A percentile compares a stretch with the other conserved stretches of the same genome.
Evolutionary conservation across 2,797 vertebrate genomes (phyloP).

Genomic region (Morelia viridis): DNA sequence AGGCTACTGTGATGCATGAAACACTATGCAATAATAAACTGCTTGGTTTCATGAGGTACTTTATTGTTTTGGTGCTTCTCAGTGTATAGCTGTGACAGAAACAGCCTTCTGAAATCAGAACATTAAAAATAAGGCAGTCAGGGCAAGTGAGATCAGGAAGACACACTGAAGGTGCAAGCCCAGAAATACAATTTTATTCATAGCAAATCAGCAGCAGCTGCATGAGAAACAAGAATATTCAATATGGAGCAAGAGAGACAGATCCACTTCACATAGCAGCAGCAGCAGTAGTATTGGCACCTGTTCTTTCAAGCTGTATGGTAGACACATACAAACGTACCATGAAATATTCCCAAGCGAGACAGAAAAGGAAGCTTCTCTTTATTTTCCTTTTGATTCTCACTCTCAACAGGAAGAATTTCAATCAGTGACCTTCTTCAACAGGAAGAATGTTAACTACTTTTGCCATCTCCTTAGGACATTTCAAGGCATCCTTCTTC

Average conservation of each 20-base stretch:
- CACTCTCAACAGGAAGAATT: not conserved
- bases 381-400: not conserved
- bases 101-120: not conserved
- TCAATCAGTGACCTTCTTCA: constrained; percentile 33
- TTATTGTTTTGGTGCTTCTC: not conserved
- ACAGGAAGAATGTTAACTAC: constrained; percentile 4
- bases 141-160: constrained; percentile 36
- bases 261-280: constrained; percentile 63
- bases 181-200: constrained; percentile 64
- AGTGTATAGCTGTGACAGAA: not conserved
- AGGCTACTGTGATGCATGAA: not conserved
- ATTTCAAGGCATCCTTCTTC: not conserved
- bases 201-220: constrained; percentile 60
- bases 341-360: constrained; percentile 12
- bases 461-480: constrained; percentile 17
- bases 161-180: constrained; percentile 59
- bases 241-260: constrained; percentile 52
- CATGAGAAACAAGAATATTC: constrained; percentile 62
- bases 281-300: constrained; percentile 26
- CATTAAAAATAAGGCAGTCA: not conserved
- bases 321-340: constrained; percentile 20
- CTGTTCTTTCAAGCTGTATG: constrained; percentile 38
- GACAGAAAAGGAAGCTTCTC: constrained; percentile 45
- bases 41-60: not conserved
- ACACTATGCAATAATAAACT: not conserved